Conservation (phyloP, 2,888 invertebrate genomes). For the Shargacucullia verbasci region DNA sequence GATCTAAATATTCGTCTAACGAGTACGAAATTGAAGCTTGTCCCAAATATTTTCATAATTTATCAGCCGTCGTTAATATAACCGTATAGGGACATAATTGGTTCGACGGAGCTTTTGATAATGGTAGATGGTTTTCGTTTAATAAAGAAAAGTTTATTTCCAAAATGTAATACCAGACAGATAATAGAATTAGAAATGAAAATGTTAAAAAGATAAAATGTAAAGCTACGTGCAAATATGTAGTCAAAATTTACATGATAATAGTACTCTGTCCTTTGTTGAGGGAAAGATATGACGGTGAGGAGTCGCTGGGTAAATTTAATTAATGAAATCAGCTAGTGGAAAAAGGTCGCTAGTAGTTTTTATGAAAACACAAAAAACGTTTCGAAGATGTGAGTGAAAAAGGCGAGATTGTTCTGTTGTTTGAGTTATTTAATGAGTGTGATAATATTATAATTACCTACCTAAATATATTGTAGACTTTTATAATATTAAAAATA, state of each 20-base stretch:
- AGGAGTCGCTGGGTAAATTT: constrained; percentile 53
- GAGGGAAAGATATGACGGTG: constrained; percentile 45
- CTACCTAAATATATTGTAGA: too few relatives aligned
- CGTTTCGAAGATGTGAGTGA: constrained; percentile 12
- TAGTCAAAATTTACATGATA: constrained; percentile 63
- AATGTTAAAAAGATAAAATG: constrained; percentile 38
- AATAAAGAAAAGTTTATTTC: constrained; percentile 13
- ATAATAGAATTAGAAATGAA: constrained; percentile 31
- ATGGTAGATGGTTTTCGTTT: constrained; percentile 6
- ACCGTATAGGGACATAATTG: constrained; percentile 1
- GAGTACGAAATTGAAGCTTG: constrained; percentile 16
- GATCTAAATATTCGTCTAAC: constrained; percentile 12
- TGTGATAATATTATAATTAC: constrained; percentile 8
- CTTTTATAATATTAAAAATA: too few relatives aligned
- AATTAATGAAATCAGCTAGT: constrained; percentile 64
- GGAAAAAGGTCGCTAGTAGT: constrained; percentile 50
- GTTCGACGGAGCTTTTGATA: constrained; percentile 1
- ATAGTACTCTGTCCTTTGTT: constrained; percentile 57
- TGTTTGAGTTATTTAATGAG: constrained; percentile 28
- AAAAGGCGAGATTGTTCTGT: constrained; percentile 17
- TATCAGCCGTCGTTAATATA: constrained; percentile 17
- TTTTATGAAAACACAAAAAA: constrained; percentile 32
- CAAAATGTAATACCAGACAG: constrained; percentile 7
- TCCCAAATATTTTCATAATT: constrained; percentile 30
- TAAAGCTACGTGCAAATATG: constrained; percentile 48